Base-by-base conservation (phyloP, 2,888 invertebrate species). In the Ganaspis brasiliensis region DNA sequence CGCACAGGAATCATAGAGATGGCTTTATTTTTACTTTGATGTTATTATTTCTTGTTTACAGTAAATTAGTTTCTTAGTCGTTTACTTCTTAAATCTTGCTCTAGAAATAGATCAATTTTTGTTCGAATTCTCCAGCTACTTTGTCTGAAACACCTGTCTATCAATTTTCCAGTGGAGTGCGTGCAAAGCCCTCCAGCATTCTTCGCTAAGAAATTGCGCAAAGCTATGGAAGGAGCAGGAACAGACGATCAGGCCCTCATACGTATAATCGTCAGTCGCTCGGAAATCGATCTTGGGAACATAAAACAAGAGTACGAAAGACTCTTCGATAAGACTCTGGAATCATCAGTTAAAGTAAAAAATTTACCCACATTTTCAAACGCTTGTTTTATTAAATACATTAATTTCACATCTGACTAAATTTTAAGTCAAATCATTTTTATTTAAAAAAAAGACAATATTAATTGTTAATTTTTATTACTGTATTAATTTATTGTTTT, bases 221-320 rank as follows among this genome's bases (percentile, higher is more conserved):
- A 92, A 72, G 94, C 95, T 3, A 94, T 96, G 94, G 93, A 94
- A 83, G 96, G 96, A 0, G 88, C 94, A 59, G 96, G 96, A 76
- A 96, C 96, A 3, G 94, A 95, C 89, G 96, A 96, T 92, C 91
- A 92, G 37, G 94, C 95, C 0, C 92, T 96, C 81, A 94, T 96
- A 83, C 93, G 96, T 71, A 93, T 96, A 84, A 88, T 96, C 82
- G 95, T 96, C 71, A 94, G 94, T 84, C 93, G 95, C 84, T 93
- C 95, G 1, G 95, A 95, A 92, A 91, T 94, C 70, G 96, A 96
- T 92, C 93, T 96, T 85, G 94, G 92, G 6, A 93, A 93, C 86
- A 94, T 96, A 89, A 95, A 95, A 90, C 89, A 92, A 6, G 95
- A 95, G 85, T 96, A 95, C 92, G 95, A 96, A 88, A 92, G 94